Evolutionary conservation across 1,140 invertebrate species (phyloP).

Genomic region (Drosophila nannoptera): DNA sequence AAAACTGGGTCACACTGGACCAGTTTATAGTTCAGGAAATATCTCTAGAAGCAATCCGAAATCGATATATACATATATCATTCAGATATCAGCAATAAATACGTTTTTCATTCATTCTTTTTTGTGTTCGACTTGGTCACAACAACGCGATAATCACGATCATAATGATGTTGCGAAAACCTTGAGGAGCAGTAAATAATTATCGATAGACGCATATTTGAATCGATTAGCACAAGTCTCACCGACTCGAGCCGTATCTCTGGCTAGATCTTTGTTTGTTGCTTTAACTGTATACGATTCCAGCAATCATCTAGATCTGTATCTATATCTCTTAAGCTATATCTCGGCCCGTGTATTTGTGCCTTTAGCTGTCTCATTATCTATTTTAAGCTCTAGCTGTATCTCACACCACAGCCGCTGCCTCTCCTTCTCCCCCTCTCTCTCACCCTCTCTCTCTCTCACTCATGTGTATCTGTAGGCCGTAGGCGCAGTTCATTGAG

Average conservation of each 20-base stretch:
- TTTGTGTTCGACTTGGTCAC: conserved; percentile 7
- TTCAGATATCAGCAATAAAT: too few relatives aligned
- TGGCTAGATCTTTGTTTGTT: conserved; percentile 13
- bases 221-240: conserved; percentile 19
- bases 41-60: too few relatives aligned
- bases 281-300: not conserved
- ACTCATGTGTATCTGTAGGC: conserved; percentile 11
- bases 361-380: not conserved
- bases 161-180: conserved; percentile 20
- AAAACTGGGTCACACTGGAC: too few relatives aligned
- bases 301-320: not conserved
- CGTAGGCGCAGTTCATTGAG: conserved; percentile 70
- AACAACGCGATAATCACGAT: not conserved
- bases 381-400: not conserved
- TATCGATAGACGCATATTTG: conserved; percentile 23
- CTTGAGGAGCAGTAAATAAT: conserved; percentile 25
- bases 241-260: not conserved
- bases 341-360: not conserved
- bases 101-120: not conserved
- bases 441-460: not conserved
- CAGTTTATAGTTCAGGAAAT: too few relatives aligned
- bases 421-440: not conserved
- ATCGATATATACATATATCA: too few relatives aligned
- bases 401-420: not conserved
- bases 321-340: not conserved